A percentile compares a stretch with the other conserved stretches of the same genome.
These are phyloP conservation scores for Dynastes tityus DNA, from an alignment of 2,888 invertebrate genomes.

Conservation along the genomic window DNA sequence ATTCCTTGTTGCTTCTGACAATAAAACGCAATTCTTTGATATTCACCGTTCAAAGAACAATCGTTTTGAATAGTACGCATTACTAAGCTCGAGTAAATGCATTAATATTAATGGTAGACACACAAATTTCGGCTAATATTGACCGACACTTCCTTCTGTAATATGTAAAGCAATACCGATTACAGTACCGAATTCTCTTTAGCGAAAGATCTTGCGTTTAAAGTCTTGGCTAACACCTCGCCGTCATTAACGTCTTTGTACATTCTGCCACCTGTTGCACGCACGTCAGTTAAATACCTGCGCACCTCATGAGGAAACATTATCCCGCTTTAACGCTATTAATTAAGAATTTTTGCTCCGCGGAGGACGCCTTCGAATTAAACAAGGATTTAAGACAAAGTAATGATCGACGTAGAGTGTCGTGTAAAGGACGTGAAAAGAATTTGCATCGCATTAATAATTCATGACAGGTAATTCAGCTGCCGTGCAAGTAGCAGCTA, in stretches of 20 bases:
- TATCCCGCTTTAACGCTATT: conserved; percentile 32
- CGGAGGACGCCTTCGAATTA: conserved; percentile 24
- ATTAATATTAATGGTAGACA: conserved; percentile 23
- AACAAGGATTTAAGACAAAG: conserved; percentile 22
- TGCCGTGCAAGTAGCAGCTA: conserved; percentile 45
- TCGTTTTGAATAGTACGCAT: background rate
- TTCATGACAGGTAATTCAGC: conserved; percentile 44
- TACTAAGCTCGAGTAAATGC: background rate
- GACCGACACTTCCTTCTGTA: conserved; percentile 20
- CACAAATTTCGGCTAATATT: conserved; percentile 25
- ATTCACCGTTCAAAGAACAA: background rate
- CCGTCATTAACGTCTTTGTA: conserved; percentile 28
- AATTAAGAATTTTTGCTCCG: conserved; percentile 39
- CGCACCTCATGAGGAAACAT: conserved; percentile 11
- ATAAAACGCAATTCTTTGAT: too few relatives aligned
- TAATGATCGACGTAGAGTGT: conserved; percentile 11
- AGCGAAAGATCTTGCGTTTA: background rate
- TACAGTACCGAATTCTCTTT: conserved; percentile 3
- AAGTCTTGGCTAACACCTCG: conserved; percentile 27
- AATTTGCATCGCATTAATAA: conserved; percentile 50
- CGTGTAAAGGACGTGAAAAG: conserved; percentile 38
- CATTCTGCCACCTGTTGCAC: conserved; percentile 29
- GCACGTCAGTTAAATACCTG: conserved; percentile 22
- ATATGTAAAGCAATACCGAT: conserved; percentile 2
- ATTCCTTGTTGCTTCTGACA: too few relatives aligned